A percentile compares a stretch with the other conserved stretches of the same genome.
Evolutionary conservation across 2,113 vertebrate species (phyloP).

Genomic region (Chroicocephalus ridibundus): DNA sequence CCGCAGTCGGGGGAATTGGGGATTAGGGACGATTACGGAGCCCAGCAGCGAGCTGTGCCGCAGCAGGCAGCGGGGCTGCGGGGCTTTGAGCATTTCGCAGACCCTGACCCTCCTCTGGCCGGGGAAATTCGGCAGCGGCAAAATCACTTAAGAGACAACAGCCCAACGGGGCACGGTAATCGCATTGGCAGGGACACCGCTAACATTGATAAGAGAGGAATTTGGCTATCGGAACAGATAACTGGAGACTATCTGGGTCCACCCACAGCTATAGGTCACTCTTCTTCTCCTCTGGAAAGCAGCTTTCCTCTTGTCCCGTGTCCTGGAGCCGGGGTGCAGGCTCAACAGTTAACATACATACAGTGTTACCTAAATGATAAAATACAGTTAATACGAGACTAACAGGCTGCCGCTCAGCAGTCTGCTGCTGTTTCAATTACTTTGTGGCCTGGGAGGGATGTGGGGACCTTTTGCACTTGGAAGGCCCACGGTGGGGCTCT

Average conservation of each 20-base stretch:
- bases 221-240: neutral
- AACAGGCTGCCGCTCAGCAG: neutral
- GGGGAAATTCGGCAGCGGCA: neutral
- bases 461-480: neutral
- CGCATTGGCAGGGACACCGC: neutral
- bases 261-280: neutral
- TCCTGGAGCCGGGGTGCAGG: neutral
- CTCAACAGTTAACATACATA: neutral
- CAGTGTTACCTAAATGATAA: neutral
- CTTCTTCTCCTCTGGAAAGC: neutral
- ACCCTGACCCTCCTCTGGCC: neutral
- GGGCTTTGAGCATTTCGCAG: neutral
- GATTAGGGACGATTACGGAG: neutral
- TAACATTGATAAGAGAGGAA: neutral
- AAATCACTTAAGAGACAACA: neutral
- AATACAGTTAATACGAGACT: neutral
- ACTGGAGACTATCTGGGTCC: neutral
- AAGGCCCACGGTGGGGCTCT: neutral
- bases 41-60: neutral
- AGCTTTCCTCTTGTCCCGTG: neutral
- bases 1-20: neutral
- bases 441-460: neutral
- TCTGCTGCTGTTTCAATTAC: neutral
- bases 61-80: neutral
- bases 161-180: neutral